phyloP scores from a whole-genome alignment of 1,140 invertebrate species.

The Sinonovacula constricta region DNA sequence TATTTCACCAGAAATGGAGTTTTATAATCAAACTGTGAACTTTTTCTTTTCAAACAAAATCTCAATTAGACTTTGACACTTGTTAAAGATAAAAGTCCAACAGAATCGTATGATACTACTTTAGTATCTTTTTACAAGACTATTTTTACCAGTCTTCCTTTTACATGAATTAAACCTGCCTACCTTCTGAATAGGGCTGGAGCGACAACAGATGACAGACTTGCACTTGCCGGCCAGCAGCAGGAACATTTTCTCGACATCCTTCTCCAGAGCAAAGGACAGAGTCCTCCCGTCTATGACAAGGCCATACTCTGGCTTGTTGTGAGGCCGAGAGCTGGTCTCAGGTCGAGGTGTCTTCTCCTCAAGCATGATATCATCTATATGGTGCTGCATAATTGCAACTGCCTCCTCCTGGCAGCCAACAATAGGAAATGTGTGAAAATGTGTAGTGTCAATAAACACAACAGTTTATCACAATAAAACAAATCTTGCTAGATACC shows the following conservation, averaged over 20 bases:
- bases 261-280: conserved; percentile 87
- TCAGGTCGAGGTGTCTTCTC: conserved; percentile 23
- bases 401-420: conserved; percentile 58
- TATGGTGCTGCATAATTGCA: conserved; percentile 61
- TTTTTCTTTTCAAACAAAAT: too few species aligned
- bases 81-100: too few species aligned
- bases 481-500: too few species aligned
- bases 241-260: conserved; percentile 70
- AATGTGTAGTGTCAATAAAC: too few species aligned
- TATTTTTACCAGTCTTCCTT: too few species aligned
- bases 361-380: conserved; percentile 61
- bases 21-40: too few species aligned
- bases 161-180: conserved; percentile 28
- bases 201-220: conserved; percentile 78
- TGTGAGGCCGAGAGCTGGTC: conserved; percentile 17
- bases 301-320: conserved; percentile 82
- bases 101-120: too few species aligned
- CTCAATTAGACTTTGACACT: too few species aligned
- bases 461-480: too few species aligned
- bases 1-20: too few species aligned
- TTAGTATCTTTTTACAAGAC: too few species aligned
- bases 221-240: conserved; percentile 70
- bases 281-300: conserved; percentile 96
- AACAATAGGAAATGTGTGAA: background rate
- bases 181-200: conserved; percentile 79